Conservation (phyloP, 2,113 vertebrate species). For the Myotis brandtii region DNA sequence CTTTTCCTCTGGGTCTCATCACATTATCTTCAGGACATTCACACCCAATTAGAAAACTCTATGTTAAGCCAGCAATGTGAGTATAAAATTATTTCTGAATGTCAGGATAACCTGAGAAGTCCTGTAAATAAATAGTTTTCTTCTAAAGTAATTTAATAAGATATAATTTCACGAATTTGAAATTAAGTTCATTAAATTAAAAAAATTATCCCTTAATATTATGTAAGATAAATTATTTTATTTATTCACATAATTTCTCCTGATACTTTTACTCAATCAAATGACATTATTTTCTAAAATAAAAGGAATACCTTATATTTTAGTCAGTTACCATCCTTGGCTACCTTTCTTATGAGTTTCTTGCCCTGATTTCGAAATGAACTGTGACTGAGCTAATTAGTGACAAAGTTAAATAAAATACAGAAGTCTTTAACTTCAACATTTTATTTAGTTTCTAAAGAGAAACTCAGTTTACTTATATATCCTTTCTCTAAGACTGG, state of each 20-base stretch:
- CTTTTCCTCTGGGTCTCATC: slow-evolving; percentile 91
- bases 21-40: slow-evolving; percentile 85
- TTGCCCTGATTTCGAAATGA: slow-evolving; percentile 40
- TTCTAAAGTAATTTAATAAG: slow-evolving; percentile 42
- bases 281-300: slow-evolving; percentile 29
- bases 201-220: slow-evolving; percentile 36
- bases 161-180: slow-evolving; percentile 48
- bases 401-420: slow-evolving; percentile 41
- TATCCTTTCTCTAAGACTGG: neutral
- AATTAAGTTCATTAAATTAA: slow-evolving; percentile 42
- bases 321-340: neutral
- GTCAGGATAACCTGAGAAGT: neutral
- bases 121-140: slow-evolving; percentile 17
- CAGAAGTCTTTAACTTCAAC: neutral
- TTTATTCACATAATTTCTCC: slow-evolving; percentile 37
- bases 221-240: slow-evolving; percentile 18
- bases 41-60: slow-evolving; percentile 80
- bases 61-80: slow-evolving; percentile 84
- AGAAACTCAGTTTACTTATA: neutral
- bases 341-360: neutral
- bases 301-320: slow-evolving; percentile 15
- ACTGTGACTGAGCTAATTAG: neutral
- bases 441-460: slow-evolving; percentile 55
- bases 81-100: slow-evolving; percentile 74
- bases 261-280: slow-evolving; percentile 54